phyloP scores from a whole-genome alignment of 2,888 invertebrate species.

The Anthophora plumipes region DNA sequence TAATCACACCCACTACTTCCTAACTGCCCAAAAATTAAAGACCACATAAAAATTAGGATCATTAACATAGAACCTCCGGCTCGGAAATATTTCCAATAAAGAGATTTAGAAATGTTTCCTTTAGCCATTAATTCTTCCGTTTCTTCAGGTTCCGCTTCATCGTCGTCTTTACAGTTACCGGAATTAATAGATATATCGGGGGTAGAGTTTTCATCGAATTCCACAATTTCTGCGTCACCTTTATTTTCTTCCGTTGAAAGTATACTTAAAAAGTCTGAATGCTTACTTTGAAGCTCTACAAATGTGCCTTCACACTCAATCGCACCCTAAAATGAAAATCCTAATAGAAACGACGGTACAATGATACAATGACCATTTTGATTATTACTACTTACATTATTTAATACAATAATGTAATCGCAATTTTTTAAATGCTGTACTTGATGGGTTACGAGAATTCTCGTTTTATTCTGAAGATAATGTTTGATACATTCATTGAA shows the following conservation, averaged over 20 bases:
- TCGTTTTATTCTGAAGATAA: constrained; percentile 88
- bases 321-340: constrained; percentile 86
- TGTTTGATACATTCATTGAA: constrained; percentile 90
- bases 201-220: constrained; percentile 68
- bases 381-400: constrained; percentile 86
- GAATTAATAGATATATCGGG: constrained; percentile 39
- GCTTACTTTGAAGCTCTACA: constrained; percentile 86
- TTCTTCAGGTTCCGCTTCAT: constrained; percentile 86
- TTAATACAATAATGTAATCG: constrained; percentile 88
- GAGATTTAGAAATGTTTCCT: constrained; percentile 87
- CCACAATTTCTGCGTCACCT: constrained; percentile 63
- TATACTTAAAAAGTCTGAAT: constrained; percentile 85
- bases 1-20: constrained; percentile 90
- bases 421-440: constrained; percentile 90
- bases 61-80: constrained; percentile 88
- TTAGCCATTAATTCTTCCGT: constrained; percentile 88
- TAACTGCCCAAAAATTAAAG: constrained; percentile 89
- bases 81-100: constrained; percentile 89
- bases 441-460: constrained; percentile 94
- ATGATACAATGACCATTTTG: neutral
- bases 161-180: constrained; percentile 50
- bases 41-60: constrained; percentile 86
- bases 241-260: constrained; percentile 76
- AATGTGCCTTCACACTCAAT: constrained; percentile 87
- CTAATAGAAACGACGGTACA: neutral